phyloP scores from a whole-genome alignment of 2,113 vertebrate genomes.

The Haplochromis vanheusdeni region DNA sequence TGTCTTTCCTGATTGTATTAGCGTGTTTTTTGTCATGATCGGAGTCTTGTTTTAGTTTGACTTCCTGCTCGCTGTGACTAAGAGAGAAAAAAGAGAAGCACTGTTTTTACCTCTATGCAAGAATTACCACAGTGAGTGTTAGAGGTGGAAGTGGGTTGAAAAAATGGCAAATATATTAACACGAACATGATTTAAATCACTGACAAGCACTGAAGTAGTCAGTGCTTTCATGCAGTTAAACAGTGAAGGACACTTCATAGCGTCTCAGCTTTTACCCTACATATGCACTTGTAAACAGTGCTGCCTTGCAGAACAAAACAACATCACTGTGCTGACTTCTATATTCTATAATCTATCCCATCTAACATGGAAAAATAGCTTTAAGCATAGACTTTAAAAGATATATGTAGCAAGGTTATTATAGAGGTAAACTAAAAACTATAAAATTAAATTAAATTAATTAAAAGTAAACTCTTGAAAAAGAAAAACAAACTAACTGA shows the following conservation, averaged over 20 bases:
- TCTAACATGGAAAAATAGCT: background rate
- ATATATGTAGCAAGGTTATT: background rate
- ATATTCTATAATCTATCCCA: background rate
- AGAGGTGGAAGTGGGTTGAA: background rate
- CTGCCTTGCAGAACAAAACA: background rate
- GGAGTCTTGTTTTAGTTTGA: slow-evolving; percentile 31
- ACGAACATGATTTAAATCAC: background rate
- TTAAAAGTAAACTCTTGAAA: background rate
- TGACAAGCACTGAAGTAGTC: background rate
- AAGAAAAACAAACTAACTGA: rapidly evolving
- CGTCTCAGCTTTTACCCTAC: background rate
- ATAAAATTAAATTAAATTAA: background rate
- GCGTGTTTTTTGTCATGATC: slow-evolving; percentile 47
- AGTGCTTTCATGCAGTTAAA: background rate
- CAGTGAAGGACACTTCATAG: background rate
- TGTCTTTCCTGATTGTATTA: slow-evolving; percentile 45
- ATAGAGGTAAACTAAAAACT: background rate
- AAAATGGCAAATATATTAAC: background rate
- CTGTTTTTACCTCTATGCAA: background rate
- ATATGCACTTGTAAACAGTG: background rate
- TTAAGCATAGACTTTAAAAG: background rate
- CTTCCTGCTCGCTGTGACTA: slow-evolving; percentile 52
- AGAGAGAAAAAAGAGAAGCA: slow-evolving; percentile 30
- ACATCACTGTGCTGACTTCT: background rate
- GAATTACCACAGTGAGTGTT: background rate